Percentiles rank a stretch among this genome's conserved stretches.
phyloP scores from a whole-genome alignment of 2,888 invertebrate species.

The Scelioninae gen. 2 region DNA sequence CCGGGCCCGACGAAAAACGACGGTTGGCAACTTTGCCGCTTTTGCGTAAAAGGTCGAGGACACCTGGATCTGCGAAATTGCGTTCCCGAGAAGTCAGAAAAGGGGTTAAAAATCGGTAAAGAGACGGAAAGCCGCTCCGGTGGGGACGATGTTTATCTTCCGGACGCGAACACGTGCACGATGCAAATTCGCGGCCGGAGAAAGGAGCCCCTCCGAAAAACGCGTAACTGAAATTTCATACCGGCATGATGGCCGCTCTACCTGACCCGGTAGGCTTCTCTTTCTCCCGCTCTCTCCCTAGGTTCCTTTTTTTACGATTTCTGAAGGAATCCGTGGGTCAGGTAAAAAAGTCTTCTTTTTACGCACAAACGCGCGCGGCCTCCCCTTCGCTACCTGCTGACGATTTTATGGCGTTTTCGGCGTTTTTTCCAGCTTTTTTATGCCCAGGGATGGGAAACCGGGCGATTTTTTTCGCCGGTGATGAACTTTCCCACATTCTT shows the following conservation, averaged over 20 bases:
- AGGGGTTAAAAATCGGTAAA: slow-evolving; percentile 17
- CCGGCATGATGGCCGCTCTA: slow-evolving; percentile 63
- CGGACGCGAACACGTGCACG: slow-evolving; percentile 53
- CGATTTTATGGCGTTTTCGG: slow-evolving; percentile 62
- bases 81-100: slow-evolving; percentile 43
- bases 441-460: slow-evolving; percentile 64
- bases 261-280: slow-evolving; percentile 66
- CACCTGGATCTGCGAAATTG: slow-evolving; percentile 53
- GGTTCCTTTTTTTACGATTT: slow-evolving; percentile 69
- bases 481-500: slow-evolving; percentile 64
- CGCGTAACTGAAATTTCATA: slow-evolving; percentile 72
- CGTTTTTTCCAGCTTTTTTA: slow-evolving; percentile 63
- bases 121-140: neutral
- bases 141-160: slow-evolving; percentile 46
- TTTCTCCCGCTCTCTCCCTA: neutral
- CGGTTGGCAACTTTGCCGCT: slow-evolving; percentile 59
- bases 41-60: slow-evolving; percentile 59
- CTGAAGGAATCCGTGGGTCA: slow-evolving; percentile 71
- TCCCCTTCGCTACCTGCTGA: slow-evolving; percentile 63
- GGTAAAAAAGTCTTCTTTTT: slow-evolving; percentile 69
- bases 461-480: slow-evolving; percentile 62
- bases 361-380: slow-evolving; percentile 23
- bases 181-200: slow-evolving; percentile 69
- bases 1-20: slow-evolving; percentile 48
- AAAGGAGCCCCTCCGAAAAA: slow-evolving; percentile 50